Percentiles rank a stretch among this genome's conserved stretches.
Evolutionary conservation across 2,797 vertebrate species (phyloP).

Genomic region (Xyrichtys novacula): DNA sequence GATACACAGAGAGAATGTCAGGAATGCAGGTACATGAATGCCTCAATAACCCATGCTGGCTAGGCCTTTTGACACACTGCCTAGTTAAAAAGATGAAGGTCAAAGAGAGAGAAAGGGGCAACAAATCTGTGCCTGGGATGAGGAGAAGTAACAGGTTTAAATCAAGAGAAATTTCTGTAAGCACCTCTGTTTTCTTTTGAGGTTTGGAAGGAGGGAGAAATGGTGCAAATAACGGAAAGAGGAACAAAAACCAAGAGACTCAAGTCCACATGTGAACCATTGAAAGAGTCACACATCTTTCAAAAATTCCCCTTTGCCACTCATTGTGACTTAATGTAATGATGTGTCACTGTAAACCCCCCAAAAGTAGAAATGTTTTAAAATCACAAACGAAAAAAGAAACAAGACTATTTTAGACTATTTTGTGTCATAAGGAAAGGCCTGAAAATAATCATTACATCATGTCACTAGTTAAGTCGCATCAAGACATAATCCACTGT

Average conservation of each 20-base stretch:
- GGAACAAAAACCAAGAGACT: constrained; percentile 41
- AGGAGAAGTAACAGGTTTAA: constrained; percentile 1
- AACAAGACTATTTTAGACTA: too few relatives aligned
- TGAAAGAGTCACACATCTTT: not conserved
- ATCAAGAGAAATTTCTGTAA: not conserved
- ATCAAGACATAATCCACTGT: constrained; percentile 38
- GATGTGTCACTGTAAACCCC: constrained; percentile 10
- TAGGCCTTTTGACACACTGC: constrained; percentile 60
- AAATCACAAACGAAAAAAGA: not conserved
- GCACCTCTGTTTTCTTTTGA: not conserved
- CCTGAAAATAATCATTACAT: constrained; percentile 30
- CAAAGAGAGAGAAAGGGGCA: constrained; percentile 33
- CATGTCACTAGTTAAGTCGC: constrained; percentile 17
- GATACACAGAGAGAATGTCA: constrained; percentile 74
- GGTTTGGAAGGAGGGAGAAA: not conserved
- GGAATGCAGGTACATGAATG: constrained; percentile 80
- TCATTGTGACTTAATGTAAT: constrained; percentile 23
- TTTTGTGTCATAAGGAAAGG: not conserved
- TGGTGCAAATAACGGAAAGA: constrained; percentile 19
- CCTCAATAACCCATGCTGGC: constrained; percentile 68
- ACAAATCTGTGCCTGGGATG: constrained; percentile 31
- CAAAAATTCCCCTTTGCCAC: constrained; percentile 20
- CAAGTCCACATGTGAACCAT: not conserved
- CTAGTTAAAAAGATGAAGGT: constrained; percentile 54
- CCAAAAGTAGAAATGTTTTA: constrained; percentile 21